These are phyloP conservation scores for Volucella inflata DNA, from an alignment of 2,888 invertebrate genomes.

Conservation along the genomic window DNA sequence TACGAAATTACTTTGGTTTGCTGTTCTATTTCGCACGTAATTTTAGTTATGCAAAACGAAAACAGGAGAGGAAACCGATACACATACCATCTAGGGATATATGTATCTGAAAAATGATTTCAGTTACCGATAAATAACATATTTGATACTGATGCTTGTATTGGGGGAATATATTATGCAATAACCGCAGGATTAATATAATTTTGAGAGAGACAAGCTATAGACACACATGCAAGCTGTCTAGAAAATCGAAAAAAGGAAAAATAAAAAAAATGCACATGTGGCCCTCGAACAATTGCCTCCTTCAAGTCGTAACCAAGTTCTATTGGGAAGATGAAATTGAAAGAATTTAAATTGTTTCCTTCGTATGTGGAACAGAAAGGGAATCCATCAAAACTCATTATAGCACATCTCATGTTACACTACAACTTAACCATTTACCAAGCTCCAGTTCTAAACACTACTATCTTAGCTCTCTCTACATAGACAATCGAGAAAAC, in stretches of 20 bases:
- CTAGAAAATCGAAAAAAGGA: constrained; percentile 6
- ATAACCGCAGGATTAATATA: constrained; percentile 63
- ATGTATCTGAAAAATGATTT: neutral
- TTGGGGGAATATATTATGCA: constrained; percentile 51
- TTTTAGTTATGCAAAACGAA: constrained; percentile 67
- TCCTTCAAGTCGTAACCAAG: too few relatives aligned
- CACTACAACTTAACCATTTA: constrained; percentile 42
- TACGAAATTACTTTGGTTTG: constrained; percentile 64
- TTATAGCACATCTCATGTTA: neutral
- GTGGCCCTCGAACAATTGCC: constrained; percentile 37
- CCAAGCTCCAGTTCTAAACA: constrained; percentile 4
- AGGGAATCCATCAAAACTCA: constrained; percentile 15
- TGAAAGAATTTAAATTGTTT: too few relatives aligned
- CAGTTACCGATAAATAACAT: constrained; percentile 51
- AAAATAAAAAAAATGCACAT: constrained; percentile 23
- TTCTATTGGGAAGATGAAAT: too few relatives aligned
- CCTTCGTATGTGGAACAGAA: neutral
- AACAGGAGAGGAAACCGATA: neutral
- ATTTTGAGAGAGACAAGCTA: constrained; percentile 19
- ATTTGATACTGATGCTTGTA: constrained; percentile 61
- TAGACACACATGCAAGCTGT: neutral
- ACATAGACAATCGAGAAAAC: constrained; percentile 54
- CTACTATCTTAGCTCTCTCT: constrained; percentile 32
- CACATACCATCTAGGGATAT: neutral
- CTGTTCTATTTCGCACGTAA: constrained; percentile 73